Base-by-base conservation (phyloP, 2,113 vertebrate genomes). In the Forbesichthys papilliferus region DNA sequence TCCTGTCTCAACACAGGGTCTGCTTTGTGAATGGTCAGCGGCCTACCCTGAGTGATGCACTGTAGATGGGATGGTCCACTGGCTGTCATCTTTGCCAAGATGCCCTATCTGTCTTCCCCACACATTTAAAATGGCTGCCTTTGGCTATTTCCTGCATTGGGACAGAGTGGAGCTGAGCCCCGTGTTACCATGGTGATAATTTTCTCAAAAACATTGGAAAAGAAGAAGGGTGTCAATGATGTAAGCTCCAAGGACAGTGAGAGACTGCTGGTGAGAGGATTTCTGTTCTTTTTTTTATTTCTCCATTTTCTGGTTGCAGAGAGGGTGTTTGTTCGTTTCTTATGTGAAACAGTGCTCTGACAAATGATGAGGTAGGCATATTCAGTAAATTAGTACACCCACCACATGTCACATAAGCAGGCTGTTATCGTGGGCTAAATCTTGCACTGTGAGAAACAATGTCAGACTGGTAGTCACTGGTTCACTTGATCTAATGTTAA, bases 171-270 rank as follows among this genome's bases (percentile, higher is more conserved):
- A 87, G 77, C 81, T 68, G 75, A 84, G 80, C 84, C 65, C 66
- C 54, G 51, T 64, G 72, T 74, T 91, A 94, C 92, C 91, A 95
- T 95, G 94, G 94, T 95, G 94, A 95, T 94, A 87, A 92, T 94
- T 88, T 92, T 93, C 87, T 91, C 93, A 80, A 93, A 94, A 93
- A 91, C 90, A 90, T 88, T 93, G 91, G 90, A 92, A 87, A 93
- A 93, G 91, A 94, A 90, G 89, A 92, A 93, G 91, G 90, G 88
- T 90, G 92, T 92, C 86, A 92, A 91, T 93, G 92, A 94, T 58
- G 53, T 93, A 91, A 93, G 90, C 84, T 69, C 88, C 90, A 88
- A 90, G 82, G 80, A 71, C 82, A 78, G 74, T 20, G 85, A 87
- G 75, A 89, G 87, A 89, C 93, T 90, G 85, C 92, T 90, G 94